Base-by-base conservation (phyloP, 2,113 vertebrate genomes). In the Calyptommatus sinebrachiatus region DNA sequence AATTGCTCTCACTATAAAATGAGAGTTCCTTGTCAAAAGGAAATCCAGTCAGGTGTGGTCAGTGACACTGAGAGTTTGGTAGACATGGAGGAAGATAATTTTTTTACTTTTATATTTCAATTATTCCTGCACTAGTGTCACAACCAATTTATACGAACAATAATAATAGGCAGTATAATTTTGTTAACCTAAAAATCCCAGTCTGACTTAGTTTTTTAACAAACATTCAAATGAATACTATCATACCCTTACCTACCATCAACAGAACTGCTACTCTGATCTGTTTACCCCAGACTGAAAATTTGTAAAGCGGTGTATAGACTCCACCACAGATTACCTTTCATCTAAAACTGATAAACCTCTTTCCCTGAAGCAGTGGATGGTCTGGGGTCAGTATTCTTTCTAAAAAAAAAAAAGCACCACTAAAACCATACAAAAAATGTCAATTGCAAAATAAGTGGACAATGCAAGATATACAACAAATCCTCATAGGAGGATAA, bases 261-360 rank as follows among this genome's bases (percentile, higher is more conserved):
- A 69, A 50, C 72, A 69, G 78, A 48, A 70, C 69, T 72, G 57
- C 21, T 79, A 28, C 60, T 72, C 72, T 62, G 50, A 29, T 31
- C n/a, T 14, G 11, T 12, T 14, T 63, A 72, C 22, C 50, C 24
- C 16, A 16, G 20, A 79, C 28, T 48, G 10, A 20, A 79, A 79
- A 72, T 1, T 21, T 62, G 16, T 21, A n/a, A 22, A 4, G 16
- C 7, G 57, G 57, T 12, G 53, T 18, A 16, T 2, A 16, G 12
- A 18, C 53, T 57, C 14, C 4, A 57, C 18, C 11, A 18, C 53
- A 57, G 53, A 57, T 4, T 16, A 57, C 53, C 53, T 16, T 18
- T 57, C 53, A 57, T 57, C 16, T 50, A 50, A 50, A 9, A 50
- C 9, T 50, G 48, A 5, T 41, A 50, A 50, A 14, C 48, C 48